These are phyloP conservation scores for Stegastes partitus DNA, from an alignment of 2,113 vertebrate genomes.

Conservation along the genomic window DNA sequence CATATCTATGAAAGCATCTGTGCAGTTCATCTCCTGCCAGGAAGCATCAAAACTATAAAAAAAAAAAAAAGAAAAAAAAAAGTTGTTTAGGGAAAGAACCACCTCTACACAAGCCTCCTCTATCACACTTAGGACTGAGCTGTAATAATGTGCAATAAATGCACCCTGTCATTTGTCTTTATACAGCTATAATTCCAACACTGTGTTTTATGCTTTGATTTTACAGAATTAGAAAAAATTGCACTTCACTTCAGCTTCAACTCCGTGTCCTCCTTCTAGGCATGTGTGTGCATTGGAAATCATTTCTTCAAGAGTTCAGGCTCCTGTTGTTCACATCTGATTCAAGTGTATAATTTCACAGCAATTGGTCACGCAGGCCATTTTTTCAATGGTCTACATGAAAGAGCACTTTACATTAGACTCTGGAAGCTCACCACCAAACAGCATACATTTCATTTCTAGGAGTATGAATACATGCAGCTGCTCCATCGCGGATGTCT, in stretches of 20 bases:
- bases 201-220: constrained; percentile 20
- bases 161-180: constrained; percentile 51
- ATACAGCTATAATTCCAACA: constrained; percentile 15
- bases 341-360: constrained; percentile 28
- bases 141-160: constrained; percentile 51
- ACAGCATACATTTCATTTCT: constrained; percentile 2
- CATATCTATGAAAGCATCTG: not conserved
- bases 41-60: constrained; percentile 1
- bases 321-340: constrained; percentile 10
- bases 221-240: constrained; percentile 24
- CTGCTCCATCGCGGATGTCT: not conserved
- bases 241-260: not conserved
- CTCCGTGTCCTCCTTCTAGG: not conserved
- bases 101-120: constrained; percentile 31
- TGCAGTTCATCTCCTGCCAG: constrained; percentile 3
- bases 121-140: constrained; percentile 40
- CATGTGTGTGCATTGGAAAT: not conserved
- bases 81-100: too few species aligned
- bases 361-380: not conserved
- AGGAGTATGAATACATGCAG: too few species aligned
- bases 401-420: not conserved
- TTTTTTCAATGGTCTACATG: constrained; percentile 25
- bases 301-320: constrained; percentile 6
- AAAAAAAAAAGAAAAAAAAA: not conserved
- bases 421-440: not conserved